Evolutionary conservation across 2,113 vertebrate species (phyloP).

Genomic region (Microtus oregoni): DNA sequence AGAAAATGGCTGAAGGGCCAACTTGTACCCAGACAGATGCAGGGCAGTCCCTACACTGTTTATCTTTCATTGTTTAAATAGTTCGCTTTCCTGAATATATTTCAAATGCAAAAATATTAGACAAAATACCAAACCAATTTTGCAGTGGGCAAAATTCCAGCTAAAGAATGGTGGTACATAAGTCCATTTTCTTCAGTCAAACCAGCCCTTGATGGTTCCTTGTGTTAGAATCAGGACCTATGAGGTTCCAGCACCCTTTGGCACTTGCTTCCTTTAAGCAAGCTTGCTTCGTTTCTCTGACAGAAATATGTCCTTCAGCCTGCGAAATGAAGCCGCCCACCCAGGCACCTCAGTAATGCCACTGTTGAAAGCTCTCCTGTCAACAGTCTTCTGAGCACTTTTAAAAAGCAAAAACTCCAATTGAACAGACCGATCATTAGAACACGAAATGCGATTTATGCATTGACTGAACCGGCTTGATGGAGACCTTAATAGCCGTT

Average conservation of each 20-base stretch:
- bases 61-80: constrained; percentile 14
- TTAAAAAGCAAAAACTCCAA: constrained; percentile 67
- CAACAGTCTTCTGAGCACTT: constrained; percentile 64
- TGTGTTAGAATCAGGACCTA: constrained; percentile 25
- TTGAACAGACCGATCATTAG: constrained; percentile 66
- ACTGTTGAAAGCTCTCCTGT: constrained; percentile 62
- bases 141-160: constrained; percentile 20
- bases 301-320: constrained; percentile 53
- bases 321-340: constrained; percentile 61
- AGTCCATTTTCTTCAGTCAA: constrained; percentile 40
- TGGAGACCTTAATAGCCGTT: constrained; percentile 66
- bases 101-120: constrained; percentile 48
- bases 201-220: neutral
- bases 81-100: neutral
- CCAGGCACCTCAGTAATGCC: constrained; percentile 57
- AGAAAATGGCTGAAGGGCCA: neutral
- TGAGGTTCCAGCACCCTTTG: neutral
- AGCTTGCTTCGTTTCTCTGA: constrained; percentile 44
- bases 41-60: neutral
- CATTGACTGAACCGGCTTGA: constrained; percentile 69
- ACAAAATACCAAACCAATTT: constrained; percentile 36
- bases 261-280: constrained; percentile 3
- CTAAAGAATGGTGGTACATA: neutral
- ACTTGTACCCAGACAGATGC: neutral
- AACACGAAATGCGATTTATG: constrained; percentile 65